Base-by-base conservation (phyloP, 2,797 vertebrate genomes). In the Alfaro cultratus region DNA sequence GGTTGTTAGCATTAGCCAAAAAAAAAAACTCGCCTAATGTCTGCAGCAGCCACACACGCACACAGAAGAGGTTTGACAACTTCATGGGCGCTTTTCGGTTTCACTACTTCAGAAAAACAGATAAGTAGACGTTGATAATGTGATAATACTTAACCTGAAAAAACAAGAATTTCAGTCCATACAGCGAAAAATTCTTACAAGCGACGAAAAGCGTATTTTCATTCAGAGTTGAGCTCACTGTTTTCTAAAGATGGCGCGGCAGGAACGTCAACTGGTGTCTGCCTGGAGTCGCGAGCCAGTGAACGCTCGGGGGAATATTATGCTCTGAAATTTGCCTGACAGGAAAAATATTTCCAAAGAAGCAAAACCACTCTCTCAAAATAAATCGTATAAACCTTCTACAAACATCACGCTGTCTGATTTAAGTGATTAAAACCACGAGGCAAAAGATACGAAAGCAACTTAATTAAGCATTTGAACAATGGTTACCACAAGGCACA, bases 211-310 rank as follows among this genome's bases (percentile, higher is more conserved):
- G 62, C 62, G 1, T 84, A 91, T 85, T 92, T 92, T 89, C 91
- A 95, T 95, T 94, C 93, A 95, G 88, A 62, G 53, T 23, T 76
- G 75, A 39, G 55, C 78, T 76, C 78, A 80, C n/a, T 90, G 82
- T 93, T 94, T 95, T 95, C 92, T 81, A 89, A 96, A 95, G 95
- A 95, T 96, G 95, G 95, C 95, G 95, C 94, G 91, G 78, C 85
- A 39, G 51, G 78, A 79, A 92, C 93, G 94, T 93, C 89, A 92
- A 86, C 43, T 46, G 12, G 26, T 75, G 60, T 90, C 81, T 87
- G 89, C 85, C 21, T 57, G 81, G 85, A 71, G 81, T 45, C 67
- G 81, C 89, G 85, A 88, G 85, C 71, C 77, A 83, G 57, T 83
- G 7, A 9, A 81, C 0, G 49, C 1, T 7, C 0, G 0, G 0